Percentiles rank a stretch among this genome's conserved stretches.
phyloP scores from a whole-genome alignment of 2,797 vertebrate genomes.

The Squalus acanthias region DNA sequence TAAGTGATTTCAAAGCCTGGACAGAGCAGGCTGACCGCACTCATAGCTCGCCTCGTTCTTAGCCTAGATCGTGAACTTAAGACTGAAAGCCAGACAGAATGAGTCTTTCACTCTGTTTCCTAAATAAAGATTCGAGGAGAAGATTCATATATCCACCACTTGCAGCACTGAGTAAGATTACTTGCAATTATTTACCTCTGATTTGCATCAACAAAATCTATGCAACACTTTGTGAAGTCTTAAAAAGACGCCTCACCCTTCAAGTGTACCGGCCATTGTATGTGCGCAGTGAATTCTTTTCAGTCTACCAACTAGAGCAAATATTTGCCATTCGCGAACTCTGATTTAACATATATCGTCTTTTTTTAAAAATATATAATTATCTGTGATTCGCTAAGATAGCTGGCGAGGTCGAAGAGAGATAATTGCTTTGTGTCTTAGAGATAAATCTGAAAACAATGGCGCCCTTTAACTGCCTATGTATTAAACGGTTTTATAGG shows the following conservation, averaged over 20 bases:
- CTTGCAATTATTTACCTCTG: background rate
- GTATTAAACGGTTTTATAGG: background rate
- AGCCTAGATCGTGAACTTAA: slow-evolving; percentile 46
- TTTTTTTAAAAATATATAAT: background rate
- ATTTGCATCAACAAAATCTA: background rate
- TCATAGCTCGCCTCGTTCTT: slow-evolving; percentile 47
- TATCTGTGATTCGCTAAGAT: background rate
- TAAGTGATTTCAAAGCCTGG: slow-evolving; percentile 10
- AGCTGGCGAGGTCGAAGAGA: background rate
- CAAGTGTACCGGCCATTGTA: slow-evolving; percentile 34
- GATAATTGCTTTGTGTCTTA: background rate
- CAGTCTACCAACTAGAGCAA: background rate
- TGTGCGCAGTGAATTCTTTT: slow-evolving; percentile 1
- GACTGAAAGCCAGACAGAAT: slow-evolving; percentile 29
- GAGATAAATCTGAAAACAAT: slow-evolving; percentile 25
- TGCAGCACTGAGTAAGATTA: background rate
- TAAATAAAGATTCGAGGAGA: background rate
- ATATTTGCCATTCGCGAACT: background rate
- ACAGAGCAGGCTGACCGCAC: slow-evolving; percentile 50
- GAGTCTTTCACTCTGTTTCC: background rate
- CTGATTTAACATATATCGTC: background rate
- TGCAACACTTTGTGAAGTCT: background rate
- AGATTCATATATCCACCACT: background rate
- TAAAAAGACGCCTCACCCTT: background rate
- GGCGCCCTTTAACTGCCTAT: background rate